Base-by-base conservation (phyloP, 2,113 vertebrate genomes). In the Mus pahari region DNA sequence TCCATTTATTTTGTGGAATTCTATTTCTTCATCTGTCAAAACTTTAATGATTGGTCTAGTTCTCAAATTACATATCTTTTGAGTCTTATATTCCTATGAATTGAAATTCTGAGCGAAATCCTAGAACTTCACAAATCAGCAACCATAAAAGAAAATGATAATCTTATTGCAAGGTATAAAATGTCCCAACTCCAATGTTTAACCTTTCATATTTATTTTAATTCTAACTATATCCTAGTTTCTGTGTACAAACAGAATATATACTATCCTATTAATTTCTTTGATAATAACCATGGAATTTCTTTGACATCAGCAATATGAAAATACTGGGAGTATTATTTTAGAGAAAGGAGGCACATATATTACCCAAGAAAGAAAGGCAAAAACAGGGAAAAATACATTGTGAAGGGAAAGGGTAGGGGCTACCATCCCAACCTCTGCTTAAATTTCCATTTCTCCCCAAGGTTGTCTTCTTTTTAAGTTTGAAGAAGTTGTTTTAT, bases 401-500 rank as follows among this genome's bases (percentile, higher is more conserved):
- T 75, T 93, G 3, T 94, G 45, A 95, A 92, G 13, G 73, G 62
- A 50, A 82, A 66, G 4, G 33, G 42, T 64, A 26, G 50, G 31
- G 1, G 2, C 14, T 90, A 48, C 31, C 26, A 55, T 64, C 33
- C 66, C 79, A 95, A 94, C 55, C 81, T 94, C 90, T 92, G 89
- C 92, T 92, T 93, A 95, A 96, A 73, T 94, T 97, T 95, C 62
- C 66, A 74, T 93, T 98, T 88, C 97, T 26, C 60, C 93, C 58
- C 26, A 95, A 96, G 81, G 53, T 96, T 97, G 53, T 94, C 95
- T 97, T 89, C 77, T 96, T 97, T 95, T 92, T 86, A 95, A 81
- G 60, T 95, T 78, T 95, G 39, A 95, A 90, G 50, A 96, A 91
- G 71, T 91, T 92, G 42, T 79, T 97, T 97, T 97, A 91, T 97